Evolutionary conservation across 2,888 invertebrate species (phyloP).

Genomic region (Tethea ocularis): DNA sequence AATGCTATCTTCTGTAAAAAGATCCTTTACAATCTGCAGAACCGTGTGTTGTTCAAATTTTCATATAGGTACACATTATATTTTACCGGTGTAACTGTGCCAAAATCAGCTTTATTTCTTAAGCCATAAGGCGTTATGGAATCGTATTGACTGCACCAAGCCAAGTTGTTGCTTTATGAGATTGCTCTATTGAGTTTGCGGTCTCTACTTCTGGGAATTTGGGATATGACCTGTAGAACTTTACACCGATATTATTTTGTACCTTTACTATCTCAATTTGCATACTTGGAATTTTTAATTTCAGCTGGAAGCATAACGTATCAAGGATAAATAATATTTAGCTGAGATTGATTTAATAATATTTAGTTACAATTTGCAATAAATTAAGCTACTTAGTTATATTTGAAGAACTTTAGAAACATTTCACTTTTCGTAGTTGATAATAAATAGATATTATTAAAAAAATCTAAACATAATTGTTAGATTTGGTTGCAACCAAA

Average conservation of each 20-base stretch:
- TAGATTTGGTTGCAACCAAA: too few relatives aligned
- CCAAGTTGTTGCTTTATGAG: constrained; percentile 38
- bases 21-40: neutral
- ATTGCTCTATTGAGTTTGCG: constrained; percentile 44
- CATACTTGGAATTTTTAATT: neutral
- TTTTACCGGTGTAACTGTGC: neutral
- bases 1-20: too few relatives aligned
- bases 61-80: neutral
- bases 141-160: constrained; percentile 10
- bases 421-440: too few relatives aligned
- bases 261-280: constrained; percentile 13
- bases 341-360: too few relatives aligned
- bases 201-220: constrained; percentile 47
- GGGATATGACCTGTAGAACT: constrained; percentile 31
- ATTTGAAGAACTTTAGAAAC: neutral
- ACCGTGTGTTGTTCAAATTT: constrained; percentile 7
- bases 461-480: too few relatives aligned
- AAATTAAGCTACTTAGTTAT: neutral
- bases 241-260: constrained; percentile 24
- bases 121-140: constrained; percentile 5
- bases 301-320: too few relatives aligned
- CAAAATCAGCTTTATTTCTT: constrained; percentile 16
- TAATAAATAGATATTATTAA: too few relatives aligned
- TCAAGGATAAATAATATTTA: too few relatives aligned
- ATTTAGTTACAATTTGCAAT: neutral